Evolutionary conservation across 2,113 vertebrate genomes (phyloP).

Genomic region (Lophura nycthemera): DNA sequence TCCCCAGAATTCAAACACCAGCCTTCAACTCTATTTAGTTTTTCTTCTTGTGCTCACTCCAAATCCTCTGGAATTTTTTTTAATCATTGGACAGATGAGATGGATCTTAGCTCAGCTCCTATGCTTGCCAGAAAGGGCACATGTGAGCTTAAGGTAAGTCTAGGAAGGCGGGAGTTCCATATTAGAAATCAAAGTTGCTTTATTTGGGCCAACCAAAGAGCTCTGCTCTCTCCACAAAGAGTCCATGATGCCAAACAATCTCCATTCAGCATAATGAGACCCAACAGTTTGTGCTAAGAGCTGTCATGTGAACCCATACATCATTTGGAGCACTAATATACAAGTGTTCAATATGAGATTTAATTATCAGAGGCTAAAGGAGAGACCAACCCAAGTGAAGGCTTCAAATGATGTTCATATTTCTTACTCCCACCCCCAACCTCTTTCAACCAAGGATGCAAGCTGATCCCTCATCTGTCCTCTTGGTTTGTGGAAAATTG

Average conservation of each 20-base stretch:
- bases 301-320: background rate
- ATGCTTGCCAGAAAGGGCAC: background rate
- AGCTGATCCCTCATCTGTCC: background rate
- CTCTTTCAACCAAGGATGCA: background rate
- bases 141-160: background rate
- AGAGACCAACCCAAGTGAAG: background rate
- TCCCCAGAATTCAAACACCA: background rate
- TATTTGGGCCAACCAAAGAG: background rate
- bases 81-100: background rate
- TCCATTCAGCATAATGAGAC: too few species aligned
- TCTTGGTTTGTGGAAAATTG: background rate
- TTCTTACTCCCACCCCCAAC: fast-evolving
- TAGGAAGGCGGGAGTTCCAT: background rate
- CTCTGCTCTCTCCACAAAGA: background rate
- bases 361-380: background rate
- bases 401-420: fast-evolving
- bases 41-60: background rate
- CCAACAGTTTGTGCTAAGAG: background rate
- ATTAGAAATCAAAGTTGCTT: background rate
- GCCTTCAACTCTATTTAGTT: background rate
- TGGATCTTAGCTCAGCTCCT: background rate
- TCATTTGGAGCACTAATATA: background rate
- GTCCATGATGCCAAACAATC: background rate
- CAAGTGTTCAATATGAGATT: background rate
- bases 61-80: background rate